Percentiles rank a stretch among this genome's conserved stretches.
phyloP scores from a whole-genome alignment of 2,888 invertebrate genomes.

The Harmothoe impar region DNA sequence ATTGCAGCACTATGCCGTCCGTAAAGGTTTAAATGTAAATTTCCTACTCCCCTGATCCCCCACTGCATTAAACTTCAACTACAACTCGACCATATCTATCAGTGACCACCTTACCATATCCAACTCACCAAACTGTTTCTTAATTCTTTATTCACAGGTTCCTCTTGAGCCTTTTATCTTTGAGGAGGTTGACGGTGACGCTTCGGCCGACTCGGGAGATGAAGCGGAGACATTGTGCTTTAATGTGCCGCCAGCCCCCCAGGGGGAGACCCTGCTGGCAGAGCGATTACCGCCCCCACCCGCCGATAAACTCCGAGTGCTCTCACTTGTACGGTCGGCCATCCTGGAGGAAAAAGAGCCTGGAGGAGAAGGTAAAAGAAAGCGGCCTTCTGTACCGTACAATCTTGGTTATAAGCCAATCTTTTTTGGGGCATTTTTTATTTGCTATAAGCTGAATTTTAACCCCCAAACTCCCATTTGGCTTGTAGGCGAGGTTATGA shows the following conservation, averaged over 20 bases:
- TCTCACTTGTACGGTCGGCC: constrained; percentile 28
- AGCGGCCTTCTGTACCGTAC: not conserved
- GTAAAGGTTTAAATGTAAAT: no score
- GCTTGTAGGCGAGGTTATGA: no score
- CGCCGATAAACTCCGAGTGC: not conserved
- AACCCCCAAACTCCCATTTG: no score
- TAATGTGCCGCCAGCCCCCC: not conserved
- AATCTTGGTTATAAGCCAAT: no score
- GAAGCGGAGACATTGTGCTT: not conserved
- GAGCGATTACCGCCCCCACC: not conserved
- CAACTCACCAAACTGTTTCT: no score
- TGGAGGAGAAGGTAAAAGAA: not conserved
- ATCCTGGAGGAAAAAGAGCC: constrained; percentile 13
- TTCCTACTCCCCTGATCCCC: no score
- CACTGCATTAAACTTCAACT: no score
- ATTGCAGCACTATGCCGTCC: no score
- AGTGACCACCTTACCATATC: no score
- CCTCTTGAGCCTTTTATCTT: not conserved
- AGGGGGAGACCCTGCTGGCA: not conserved
- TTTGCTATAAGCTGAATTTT: no score
- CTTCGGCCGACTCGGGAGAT: not conserved
- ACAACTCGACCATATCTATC: no score
- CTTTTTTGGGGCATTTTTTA: no score
- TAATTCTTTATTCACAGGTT: not conserved
- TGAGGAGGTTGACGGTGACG: not conserved